Evolutionary conservation across 2,797 vertebrate species (phyloP).

Genomic region (Botia kubotai): DNA sequence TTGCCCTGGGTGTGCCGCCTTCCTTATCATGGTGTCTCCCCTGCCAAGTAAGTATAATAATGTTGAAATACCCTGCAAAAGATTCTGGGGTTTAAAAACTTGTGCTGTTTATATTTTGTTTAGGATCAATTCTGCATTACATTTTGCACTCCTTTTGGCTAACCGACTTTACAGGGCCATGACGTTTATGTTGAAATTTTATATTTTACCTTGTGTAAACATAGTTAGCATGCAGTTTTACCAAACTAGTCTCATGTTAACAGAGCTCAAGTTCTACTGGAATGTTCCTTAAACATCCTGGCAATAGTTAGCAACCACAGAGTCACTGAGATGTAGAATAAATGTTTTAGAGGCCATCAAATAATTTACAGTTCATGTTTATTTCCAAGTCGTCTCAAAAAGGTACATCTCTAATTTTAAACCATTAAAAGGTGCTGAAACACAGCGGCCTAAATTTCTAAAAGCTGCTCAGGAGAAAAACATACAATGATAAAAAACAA

Average conservation of each 20-base stretch:
- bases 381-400: slow-evolving; percentile 97
- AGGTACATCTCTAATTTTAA: slow-evolving; percentile 87
- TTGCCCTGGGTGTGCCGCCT: too few relatives aligned
- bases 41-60: too few relatives aligned
- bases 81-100: too few relatives aligned
- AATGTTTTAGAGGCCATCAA: slow-evolving; percentile 39
- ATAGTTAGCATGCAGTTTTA: background rate
- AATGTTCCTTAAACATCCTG: too few relatives aligned
- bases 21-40: too few relatives aligned
- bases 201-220: background rate
- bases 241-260: background rate
- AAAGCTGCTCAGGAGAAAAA: slow-evolving; percentile 94
- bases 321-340: background rate
- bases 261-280: background rate
- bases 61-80: too few relatives aligned
- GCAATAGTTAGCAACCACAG: too few relatives aligned
- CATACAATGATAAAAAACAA: slow-evolving; percentile 97
- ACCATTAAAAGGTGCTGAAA: slow-evolving; percentile 97
- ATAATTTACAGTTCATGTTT: slow-evolving; percentile 86
- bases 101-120: too few relatives aligned
- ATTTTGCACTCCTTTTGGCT: too few relatives aligned
- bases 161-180: background rate
- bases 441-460: slow-evolving; percentile 93
- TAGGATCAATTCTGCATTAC: too few relatives aligned
- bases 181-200: background rate